Evolutionary conservation across 2,888 invertebrate genomes (phyloP), one percentile per base, ranked within the genome.

Genomic region (Drosophila siamana): DNA sequence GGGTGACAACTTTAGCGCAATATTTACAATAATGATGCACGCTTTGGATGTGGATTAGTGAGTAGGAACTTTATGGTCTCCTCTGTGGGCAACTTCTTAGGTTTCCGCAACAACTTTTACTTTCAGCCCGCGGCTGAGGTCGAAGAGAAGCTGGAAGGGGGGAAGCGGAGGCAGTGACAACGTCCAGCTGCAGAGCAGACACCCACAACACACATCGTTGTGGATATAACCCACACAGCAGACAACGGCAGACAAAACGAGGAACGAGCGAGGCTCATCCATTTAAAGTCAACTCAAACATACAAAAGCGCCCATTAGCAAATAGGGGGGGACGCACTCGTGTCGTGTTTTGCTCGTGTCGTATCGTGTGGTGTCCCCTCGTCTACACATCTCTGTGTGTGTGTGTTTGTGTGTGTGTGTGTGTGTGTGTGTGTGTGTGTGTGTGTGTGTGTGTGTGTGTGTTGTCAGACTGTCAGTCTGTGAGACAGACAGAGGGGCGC

Each of bases 281-380:
- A 84, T 86, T 84, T 75, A 59, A 76, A 77, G 81, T 77, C 71
- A 66, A 67, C 56, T 68, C 77, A 68, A 80, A 84, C 74, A 79
- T 77, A 84, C 70, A 70, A 83, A 86, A 86, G 77, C 77, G 68
- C 77, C 83, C 83, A 83, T 83, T 83, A 83, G 83, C 74, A 63
- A 78, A 79, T 78, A 65, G 74, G 82, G 82, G 68, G 57, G 68
- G 60, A 74, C 71, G 74, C 78, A 71, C 61, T 74, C 62, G 67
- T 73, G 69, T 77, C 69, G 78, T 74, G 82, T 80, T 62, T 67
- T 59, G 67, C 43, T 81, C 82, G 85, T 80, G 76, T 76, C 56
- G 70, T 57, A 74, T 62, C 74, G 54, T 74, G 60, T 65, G 56
- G 46, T 65, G 38, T 57, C 59, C 36, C 50, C 16, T 19, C 30